These are phyloP conservation scores for Sceloporus tristichus DNA, from an alignment of 2,113 vertebrate genomes.

Conservation along the genomic window DNA sequence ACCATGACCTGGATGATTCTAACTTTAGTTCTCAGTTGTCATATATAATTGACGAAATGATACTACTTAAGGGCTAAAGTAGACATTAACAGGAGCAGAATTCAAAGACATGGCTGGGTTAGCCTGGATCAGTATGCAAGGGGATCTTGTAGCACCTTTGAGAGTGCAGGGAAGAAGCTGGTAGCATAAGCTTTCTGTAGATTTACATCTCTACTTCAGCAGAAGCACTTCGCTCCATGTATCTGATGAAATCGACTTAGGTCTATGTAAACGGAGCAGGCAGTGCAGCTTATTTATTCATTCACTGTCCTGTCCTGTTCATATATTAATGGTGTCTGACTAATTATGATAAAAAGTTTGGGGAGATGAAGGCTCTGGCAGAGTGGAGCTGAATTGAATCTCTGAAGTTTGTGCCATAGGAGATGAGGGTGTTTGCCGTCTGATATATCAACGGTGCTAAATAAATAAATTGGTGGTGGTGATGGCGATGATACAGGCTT, in stretches of 20 bases:
- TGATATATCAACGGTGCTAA: neutral
- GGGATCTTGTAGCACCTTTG: too few relatives aligned
- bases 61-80: neutral
- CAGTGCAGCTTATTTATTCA: neutral
- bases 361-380: neutral
- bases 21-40: neutral
- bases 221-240: too few relatives aligned
- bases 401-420: neutral
- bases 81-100: neutral
- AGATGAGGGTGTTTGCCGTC: neutral
- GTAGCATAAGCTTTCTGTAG: too few relatives aligned
- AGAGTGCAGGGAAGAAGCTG: too few relatives aligned
- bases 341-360: neutral
- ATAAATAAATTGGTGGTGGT: too few relatives aligned
- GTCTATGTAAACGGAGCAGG: neutral
- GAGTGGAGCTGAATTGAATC: neutral
- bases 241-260: too few relatives aligned
- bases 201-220: too few relatives aligned
- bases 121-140: too few relatives aligned
- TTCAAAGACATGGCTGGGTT: too few relatives aligned
- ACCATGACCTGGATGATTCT: too few relatives aligned
- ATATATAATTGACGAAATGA: neutral
- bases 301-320: neutral
- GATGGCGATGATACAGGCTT: too few relatives aligned
- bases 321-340: neutral